Evolutionary conservation across 2,888 invertebrate species (phyloP), one percentile per base, ranked within the genome.

Genomic region (Cataglyphis cursor): DNA sequence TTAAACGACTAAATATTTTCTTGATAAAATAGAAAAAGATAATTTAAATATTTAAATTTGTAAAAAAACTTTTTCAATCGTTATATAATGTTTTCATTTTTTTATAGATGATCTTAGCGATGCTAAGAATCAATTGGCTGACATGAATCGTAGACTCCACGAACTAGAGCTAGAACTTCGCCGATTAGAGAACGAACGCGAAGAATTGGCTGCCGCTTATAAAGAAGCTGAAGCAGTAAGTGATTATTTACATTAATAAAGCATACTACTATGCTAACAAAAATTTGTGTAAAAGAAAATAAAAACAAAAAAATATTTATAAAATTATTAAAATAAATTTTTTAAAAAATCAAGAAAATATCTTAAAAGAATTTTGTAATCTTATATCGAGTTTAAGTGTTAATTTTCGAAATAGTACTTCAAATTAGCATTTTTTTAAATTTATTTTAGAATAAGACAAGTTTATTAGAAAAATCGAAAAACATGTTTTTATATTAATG

Each of bases 191-290:
- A 99, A 99, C 95, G 99, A 99, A 96, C 98, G 99, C 95, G 99
- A 99, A 95, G 99, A 99, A 96, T 97, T 99, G 94, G 98, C 99
- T 92, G 98, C 98, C 92, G 99, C 99, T 93, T 99, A 99, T 97
- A 98, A 98, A 96, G 99, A 99, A 96, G 99, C 99, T 92, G 99
- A 99, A 96, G 98, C 99, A 95, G 98, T 99, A 96, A 97, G 98
- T 97, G 62, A 64, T 64, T 0, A 75, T n/a, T 12, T 10, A 15
- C 24, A 9, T 4, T 75, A 51, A 24, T n/a, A 41, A n/a, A 28
- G 1, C 18, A 12, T 28, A 41, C 41, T 24, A 73, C 8, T 28
- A 44, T 41, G 24, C 10, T 41, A 41, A 73, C 0, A 51, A 51
- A 51, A 51, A n/a, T 51, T 51, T 51, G n/a, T 8, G 6, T 51